Base-by-base conservation (phyloP, 2,888 invertebrate genomes). In the Cryptops parisi region DNA sequence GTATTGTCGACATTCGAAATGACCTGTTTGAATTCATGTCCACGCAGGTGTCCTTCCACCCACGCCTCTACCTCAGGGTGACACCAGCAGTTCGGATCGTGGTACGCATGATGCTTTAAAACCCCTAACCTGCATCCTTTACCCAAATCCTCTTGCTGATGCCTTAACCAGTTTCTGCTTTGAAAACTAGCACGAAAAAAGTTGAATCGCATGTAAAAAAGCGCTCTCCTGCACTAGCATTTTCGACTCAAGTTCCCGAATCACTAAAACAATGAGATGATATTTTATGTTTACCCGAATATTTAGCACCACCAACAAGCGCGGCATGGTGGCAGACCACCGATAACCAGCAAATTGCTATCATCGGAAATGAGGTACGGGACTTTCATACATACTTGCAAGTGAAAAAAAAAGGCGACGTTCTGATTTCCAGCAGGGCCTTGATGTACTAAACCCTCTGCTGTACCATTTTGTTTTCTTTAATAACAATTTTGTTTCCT, bases 281-380 rank as follows among this genome's bases (percentile, higher is more conserved):
- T 33, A 15, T 33, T 15, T 33, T 6, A 33, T 9, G 33, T 33
- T 33, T 33, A 33, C 33, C 15, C 15, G 33, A 33, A 33, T 33
- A 33, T 48, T 38, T 22, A 55, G 55, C 55, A 67, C 60, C 66
- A 62, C 80, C 83, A 2, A 72, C 78, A 12, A 77, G 78, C 54
- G 74, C 79, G 4, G 77, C 79, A 12, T 84, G 84, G 82, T 85
- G 85, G 85, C 77, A 82, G 60, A 84, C 84, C 12, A 71, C 78
- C 57, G 80, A 80, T 61, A 79, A 78, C 27, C 77, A 81, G 40
- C 64, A 66, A 43, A 60, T 68, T 47, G 67, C 66, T 44, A 63
- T 68, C 45, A 61, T 67, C 38, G 68, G 65, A 17, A 70, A 68
- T 25, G 65, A 62, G 47, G 56, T 56, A 47, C 9, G 54, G n/a